A percentile compares a stretch with the other conserved stretches of the same genome.
Evolutionary conservation across 2,797 vertebrate genomes (phyloP).

Genomic region (Hybognathus amarus): DNA sequence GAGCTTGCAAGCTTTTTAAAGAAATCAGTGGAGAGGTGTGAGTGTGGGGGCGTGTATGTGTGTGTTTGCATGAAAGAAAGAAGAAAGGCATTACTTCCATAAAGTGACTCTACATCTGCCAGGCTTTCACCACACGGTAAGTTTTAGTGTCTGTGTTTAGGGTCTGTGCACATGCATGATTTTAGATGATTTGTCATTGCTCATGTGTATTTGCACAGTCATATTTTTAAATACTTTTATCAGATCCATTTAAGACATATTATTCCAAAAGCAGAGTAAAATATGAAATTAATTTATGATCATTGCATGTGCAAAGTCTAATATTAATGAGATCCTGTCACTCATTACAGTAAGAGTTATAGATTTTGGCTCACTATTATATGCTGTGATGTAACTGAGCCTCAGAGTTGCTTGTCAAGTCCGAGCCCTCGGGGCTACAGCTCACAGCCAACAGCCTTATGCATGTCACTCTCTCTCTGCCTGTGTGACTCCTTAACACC

Average conservation of each 20-base stretch:
- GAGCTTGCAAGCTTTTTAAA: slow-evolving; percentile 34
- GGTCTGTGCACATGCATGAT: background rate
- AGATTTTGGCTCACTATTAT: background rate
- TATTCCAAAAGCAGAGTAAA: background rate
- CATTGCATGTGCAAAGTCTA: background rate
- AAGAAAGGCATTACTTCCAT: background rate
- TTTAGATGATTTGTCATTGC: background rate
- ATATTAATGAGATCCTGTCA: background rate
- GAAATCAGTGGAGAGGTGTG: slow-evolving; percentile 18
- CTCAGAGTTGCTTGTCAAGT: slow-evolving; percentile 16
- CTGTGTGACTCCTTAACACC: background rate
- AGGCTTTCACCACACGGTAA: slow-evolving; percentile 25
- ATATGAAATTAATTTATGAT: background rate
- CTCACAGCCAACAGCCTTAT: slow-evolving; percentile 14
- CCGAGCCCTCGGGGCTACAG: background rate
- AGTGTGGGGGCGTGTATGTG: slow-evolving; percentile 9
- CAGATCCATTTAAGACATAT: background rate
- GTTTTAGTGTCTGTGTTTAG: slow-evolving; percentile 13
- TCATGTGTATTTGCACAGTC: background rate
- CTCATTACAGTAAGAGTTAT: background rate
- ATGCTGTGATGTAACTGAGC: background rate
- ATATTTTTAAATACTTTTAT: background rate
- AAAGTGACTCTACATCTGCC: slow-evolving; percentile 2
- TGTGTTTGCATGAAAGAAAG: slow-evolving; percentile 6
- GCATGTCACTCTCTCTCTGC: background rate